A percentile compares a stretch with the other conserved stretches of the same genome.
These are phyloP conservation scores for Procavia capensis DNA, from an alignment of 2,113 vertebrate species.

Conservation along the genomic window DNA sequence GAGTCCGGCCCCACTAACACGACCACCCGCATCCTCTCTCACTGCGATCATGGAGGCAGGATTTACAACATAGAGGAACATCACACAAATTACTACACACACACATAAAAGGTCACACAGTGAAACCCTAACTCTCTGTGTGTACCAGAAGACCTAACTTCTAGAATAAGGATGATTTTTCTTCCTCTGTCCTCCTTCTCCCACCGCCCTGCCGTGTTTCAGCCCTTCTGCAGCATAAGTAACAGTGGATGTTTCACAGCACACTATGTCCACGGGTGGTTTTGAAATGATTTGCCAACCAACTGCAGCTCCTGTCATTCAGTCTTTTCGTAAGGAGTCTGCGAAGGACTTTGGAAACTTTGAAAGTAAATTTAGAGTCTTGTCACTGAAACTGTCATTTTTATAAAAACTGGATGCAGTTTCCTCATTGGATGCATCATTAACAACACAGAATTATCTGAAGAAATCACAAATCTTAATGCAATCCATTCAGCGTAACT, in stretches of 20 bases:
- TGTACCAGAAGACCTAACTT: neutral
- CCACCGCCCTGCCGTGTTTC: neutral
- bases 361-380: slow-evolving; percentile 63
- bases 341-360: slow-evolving; percentile 51
- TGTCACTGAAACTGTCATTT: neutral
- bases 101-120: neutral
- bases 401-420: slow-evolving; percentile 37
- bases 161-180: neutral
- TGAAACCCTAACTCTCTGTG: neutral
- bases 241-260: slow-evolving; percentile 4
- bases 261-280: neutral
- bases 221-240: slow-evolving; percentile 41
- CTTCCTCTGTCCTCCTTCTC: neutral
- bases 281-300: slow-evolving; percentile 58
- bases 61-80: too few relatives aligned
- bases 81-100: too few relatives aligned
- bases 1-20: too few relatives aligned
- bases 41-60: too few relatives aligned
- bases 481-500: neutral
- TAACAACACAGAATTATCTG: neutral
- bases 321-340: slow-evolving; percentile 64
- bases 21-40: too few relatives aligned
- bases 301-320: slow-evolving; percentile 45
- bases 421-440: neutral
- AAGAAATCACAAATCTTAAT: neutral